Evolutionary conservation across 2,888 invertebrate genomes (phyloP).

Genomic region (Himalopsyche anomala): DNA sequence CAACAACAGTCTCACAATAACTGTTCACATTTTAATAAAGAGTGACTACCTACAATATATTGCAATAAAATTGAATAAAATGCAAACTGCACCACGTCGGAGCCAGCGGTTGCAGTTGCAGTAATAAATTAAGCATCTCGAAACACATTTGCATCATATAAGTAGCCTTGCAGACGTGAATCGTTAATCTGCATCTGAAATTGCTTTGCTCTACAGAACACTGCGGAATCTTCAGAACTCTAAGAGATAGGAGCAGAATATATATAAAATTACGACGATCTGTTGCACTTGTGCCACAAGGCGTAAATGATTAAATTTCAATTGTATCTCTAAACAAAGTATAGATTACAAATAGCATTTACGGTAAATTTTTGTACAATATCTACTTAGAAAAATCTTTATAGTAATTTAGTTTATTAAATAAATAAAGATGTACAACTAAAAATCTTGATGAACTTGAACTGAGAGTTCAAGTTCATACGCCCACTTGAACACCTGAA

Average conservation of each 20-base stretch:
- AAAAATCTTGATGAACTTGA: no score
- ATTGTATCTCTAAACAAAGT: not conserved
- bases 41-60: no score
- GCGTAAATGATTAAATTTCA: not conserved
- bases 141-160: constrained; percentile 22
- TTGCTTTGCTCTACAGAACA: not conserved
- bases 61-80: no score
- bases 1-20: no score
- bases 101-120: not conserved
- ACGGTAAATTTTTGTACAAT: no score
- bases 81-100: not conserved
- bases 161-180: constrained; percentile 1
- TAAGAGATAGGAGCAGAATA: not conserved
- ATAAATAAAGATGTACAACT: no score
- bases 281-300: not conserved
- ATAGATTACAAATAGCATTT: no score
- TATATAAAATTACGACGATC: not conserved
- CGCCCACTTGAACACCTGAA: no score
- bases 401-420: no score
- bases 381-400: no score
- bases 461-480: no score
- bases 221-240: not conserved
- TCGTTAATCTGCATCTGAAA: constrained; percentile 22
- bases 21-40: no score
- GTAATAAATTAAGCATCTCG: not conserved